A percentile compares a stretch with the other conserved stretches of the same genome.
These are phyloP conservation scores for Cnemophilus loriae DNA, from an alignment of 2,113 vertebrate genomes.

Conservation along the genomic window DNA sequence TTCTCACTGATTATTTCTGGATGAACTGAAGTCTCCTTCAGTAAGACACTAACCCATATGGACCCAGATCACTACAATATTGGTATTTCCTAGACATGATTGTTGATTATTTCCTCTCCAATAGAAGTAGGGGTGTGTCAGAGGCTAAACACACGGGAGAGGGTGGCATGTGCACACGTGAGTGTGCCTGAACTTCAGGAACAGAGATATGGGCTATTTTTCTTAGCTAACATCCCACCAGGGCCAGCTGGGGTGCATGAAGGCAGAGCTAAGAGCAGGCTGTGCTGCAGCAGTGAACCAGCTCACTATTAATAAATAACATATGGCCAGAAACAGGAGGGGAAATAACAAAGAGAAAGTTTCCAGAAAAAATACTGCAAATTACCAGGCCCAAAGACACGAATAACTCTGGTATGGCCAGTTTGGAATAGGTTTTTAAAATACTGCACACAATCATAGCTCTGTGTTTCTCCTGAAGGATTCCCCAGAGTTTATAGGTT, in stretches of 20 bases:
- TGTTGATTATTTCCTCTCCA: not conserved
- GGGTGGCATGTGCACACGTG: accelerated
- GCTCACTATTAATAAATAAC: not conserved
- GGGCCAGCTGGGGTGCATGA: not conserved
- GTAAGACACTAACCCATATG: not conserved
- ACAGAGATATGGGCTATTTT: not conserved
- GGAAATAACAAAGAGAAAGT: not conserved
- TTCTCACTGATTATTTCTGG: not conserved
- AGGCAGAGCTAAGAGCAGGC: not conserved
- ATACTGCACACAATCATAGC: not conserved
- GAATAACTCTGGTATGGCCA: not conserved
- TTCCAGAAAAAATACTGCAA: not conserved
- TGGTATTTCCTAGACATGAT: not conserved
- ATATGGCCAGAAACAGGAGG: not conserved
- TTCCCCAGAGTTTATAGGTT: not conserved
- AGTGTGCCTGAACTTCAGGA: not conserved
- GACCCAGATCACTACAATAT: not conserved
- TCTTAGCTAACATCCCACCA: not conserved
- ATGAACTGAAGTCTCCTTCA: not conserved
- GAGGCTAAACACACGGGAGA: not conserved
- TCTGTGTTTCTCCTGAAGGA: not conserved
- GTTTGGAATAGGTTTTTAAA: not conserved
- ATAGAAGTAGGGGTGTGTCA: not conserved
- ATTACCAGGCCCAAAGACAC: not conserved
- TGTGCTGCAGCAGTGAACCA: not conserved